Conservation (phyloP, 2,113 vertebrate genomes). For the Chinchilla lanigera region DNA sequence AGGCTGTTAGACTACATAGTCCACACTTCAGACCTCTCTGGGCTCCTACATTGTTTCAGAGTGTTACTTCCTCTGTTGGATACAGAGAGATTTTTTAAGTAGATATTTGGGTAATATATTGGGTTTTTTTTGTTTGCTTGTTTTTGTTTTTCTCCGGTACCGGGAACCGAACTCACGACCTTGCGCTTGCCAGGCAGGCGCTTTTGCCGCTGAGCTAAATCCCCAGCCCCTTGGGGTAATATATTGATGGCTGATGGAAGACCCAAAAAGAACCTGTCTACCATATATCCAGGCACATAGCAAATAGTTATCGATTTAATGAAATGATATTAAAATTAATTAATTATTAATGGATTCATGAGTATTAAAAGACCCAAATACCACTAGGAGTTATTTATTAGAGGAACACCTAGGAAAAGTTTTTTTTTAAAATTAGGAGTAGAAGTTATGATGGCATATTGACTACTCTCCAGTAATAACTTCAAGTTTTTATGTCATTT, state of each 20-base stretch:
- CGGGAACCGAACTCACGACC: too few relatives aligned
- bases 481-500: not conserved
- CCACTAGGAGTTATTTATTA: not conserved
- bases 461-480: not conserved
- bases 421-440: not conserved
- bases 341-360: not conserved
- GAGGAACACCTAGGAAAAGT: not conserved
- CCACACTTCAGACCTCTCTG: not conserved
- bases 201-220: too few relatives aligned
- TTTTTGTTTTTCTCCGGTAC: too few relatives aligned
- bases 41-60: not conserved
- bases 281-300: not conserved
- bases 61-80: not conserved
- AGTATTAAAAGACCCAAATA: not conserved
- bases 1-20: not conserved
- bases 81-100: not conserved
- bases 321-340: not conserved
- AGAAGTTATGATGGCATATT: not conserved
- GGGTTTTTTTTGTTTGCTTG: too few relatives aligned
- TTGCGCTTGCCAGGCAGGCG: too few relatives aligned
- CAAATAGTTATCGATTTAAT: not conserved
- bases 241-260: not conserved
- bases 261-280: not conserved
- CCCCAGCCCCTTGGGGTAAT: too few relatives aligned
- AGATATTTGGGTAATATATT: not conserved